These are phyloP conservation scores for Chromobotia macracanthus DNA, from an alignment of 2,797 vertebrate genomes.

Conservation along the genomic window DNA sequence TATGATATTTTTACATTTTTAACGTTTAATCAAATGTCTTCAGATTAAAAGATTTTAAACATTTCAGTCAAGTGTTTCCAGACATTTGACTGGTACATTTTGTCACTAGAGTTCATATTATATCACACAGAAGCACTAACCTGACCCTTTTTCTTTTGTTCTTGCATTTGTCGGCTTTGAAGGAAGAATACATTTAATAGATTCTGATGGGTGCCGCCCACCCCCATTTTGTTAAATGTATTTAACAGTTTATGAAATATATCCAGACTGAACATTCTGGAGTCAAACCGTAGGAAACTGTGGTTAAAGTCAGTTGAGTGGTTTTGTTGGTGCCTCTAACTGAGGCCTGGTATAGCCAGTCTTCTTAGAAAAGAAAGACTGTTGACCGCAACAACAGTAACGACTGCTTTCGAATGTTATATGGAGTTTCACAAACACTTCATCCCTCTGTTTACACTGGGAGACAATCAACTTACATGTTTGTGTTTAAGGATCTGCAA, in stretches of 20 bases:
- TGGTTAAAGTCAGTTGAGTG: constrained; percentile 55
- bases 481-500: constrained; percentile 7
- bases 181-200: too few relatives aligned
- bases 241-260: background rate
- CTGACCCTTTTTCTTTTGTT: constrained; percentile 14
- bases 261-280: constrained; percentile 2
- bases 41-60: too few relatives aligned
- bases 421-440: constrained; percentile 42
- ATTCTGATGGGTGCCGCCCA: background rate
- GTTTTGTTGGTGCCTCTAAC: constrained; percentile 33
- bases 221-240: too few relatives aligned
- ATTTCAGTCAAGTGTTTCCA: too few relatives aligned
- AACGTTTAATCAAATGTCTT: too few relatives aligned
- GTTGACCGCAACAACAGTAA: constrained; percentile 74
- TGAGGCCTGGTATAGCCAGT: constrained; percentile 57
- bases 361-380: constrained; percentile 62
- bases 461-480: constrained; percentile 28
- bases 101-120: too few relatives aligned
- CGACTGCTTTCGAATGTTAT: constrained; percentile 58
- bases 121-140: constrained; percentile 18
- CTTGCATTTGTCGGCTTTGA: background rate
- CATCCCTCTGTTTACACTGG: constrained; percentile 24
- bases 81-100: too few relatives aligned
- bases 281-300: constrained; percentile 53
- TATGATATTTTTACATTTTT: too few relatives aligned